Evolutionary conservation across 2,888 invertebrate genomes (phyloP).

Genomic region (Luperina testacea): DNA sequence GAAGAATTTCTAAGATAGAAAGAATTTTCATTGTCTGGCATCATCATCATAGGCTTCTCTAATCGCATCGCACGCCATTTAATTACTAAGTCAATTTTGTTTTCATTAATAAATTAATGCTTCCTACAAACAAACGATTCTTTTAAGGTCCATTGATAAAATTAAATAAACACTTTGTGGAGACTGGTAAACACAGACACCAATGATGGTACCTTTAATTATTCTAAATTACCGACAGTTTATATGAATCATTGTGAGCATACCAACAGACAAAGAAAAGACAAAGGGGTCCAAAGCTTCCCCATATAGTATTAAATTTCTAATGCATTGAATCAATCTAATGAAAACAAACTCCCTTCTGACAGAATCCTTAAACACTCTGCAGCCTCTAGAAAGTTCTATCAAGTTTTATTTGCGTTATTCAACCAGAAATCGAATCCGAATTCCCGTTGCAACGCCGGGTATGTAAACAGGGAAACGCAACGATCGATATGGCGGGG

Average conservation of each 20-base stretch:
- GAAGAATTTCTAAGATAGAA: not conserved
- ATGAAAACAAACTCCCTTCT: conserved; percentile 22
- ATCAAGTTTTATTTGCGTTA: conserved; percentile 46
- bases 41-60: not conserved
- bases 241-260: not conserved
- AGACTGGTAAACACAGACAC: not conserved
- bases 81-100: not conserved
- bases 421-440: conserved; percentile 61
- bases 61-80: not conserved
- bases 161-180: not conserved
- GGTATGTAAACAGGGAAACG: conserved; percentile 84
- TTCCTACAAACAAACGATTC: not conserved
- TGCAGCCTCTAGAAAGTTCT: conserved; percentile 27
- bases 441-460: conserved; percentile 68
- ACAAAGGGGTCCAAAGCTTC: conserved; percentile 26
- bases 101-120: not conserved
- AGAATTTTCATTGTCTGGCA: not conserved
- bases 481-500: conserved; percentile 87
- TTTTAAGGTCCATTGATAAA: too few relatives aligned
- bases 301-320: not conserved
- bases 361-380: conserved; percentile 24
- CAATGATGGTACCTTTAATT: not conserved
- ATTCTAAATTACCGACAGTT: not conserved
- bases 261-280: conserved; percentile 35
- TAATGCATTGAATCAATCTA: not conserved